Base-by-base conservation (phyloP, 2,113 vertebrate genomes). In the Formicarius rufipectus region DNA sequence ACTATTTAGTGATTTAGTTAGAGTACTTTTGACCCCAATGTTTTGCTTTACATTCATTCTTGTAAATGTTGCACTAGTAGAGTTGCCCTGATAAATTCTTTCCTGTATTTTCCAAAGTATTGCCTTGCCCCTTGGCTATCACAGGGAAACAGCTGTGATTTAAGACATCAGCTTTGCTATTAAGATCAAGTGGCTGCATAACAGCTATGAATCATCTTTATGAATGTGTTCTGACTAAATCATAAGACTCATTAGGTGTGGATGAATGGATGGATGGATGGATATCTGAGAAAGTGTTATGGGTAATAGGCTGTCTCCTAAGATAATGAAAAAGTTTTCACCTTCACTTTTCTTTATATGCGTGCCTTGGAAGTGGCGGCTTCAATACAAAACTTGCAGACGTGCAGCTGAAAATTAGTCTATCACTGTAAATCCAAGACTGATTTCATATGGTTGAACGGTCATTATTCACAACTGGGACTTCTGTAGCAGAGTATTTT, bases 71-170 rank as follows among this genome's bases (percentile, higher is more conserved):
- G 67, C 59, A 92, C 94, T 92, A 42, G 2, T 77, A 37, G 82
- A 78, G 88, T 82, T 94, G 45, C 71, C 87, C 81, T 93, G 86
- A 94, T 96, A 89, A 96, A 84, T 86, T 95, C 77, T 91, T 97
- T 14, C 55, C 73, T 95, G 31, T 92, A 55, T 93, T 97, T 97
- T 96, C 84, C 73, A 39, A 97, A 96, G 83, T 84, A 75, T 94
- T 73, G 44, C 89, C 93, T 97, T 98, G 95, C 94, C 96, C 94
- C 93, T 87, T 90, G 90, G 96, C 95, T 96, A 90, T 96, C 90
- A 78, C 47, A 84, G 89, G 94, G 95, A 96, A 97, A 92, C 96
- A 97, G 93, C 95, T 97, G 92, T 96, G 94, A 97, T 97, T 98
- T 96, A 96, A 97, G 93, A 94, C 96, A 95, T 95, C 84, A 94